These are phyloP conservation scores for Andrena trimmerana DNA, from an alignment of 2,888 invertebrate species.

Conservation along the genomic window DNA sequence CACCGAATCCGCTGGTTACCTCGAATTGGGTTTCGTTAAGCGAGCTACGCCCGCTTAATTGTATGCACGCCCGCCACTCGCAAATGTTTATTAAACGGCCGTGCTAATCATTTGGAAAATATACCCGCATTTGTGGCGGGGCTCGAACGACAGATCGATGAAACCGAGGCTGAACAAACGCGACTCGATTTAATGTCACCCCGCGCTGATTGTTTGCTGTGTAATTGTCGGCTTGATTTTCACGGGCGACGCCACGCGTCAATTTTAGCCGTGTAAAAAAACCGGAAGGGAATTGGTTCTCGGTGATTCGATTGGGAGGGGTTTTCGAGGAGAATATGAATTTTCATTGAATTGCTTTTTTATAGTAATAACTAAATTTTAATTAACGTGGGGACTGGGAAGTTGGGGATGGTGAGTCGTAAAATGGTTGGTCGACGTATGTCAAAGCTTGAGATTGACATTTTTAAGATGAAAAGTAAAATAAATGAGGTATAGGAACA, in stretches of 20 bases:
- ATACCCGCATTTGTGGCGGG: constrained; percentile 26
- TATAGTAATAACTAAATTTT: no score
- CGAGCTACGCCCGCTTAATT: constrained; percentile 30
- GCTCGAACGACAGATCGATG: constrained; percentile 31
- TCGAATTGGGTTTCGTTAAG: constrained; percentile 26
- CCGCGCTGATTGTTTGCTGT: constrained; percentile 1
- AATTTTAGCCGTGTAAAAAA: not conserved
- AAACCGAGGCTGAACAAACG: constrained; percentile 17
- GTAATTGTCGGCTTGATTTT: constrained; percentile 14
- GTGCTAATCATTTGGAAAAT: constrained; percentile 52
- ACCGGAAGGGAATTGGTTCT: not conserved
- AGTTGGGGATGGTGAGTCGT: not conserved
- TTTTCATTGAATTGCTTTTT: not conserved
- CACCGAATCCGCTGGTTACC: constrained; percentile 16
- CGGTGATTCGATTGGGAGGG: not conserved
- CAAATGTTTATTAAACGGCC: constrained; percentile 43
- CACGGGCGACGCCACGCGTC: not conserved
- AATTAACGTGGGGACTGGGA: not conserved
- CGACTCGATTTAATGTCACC: constrained; percentile 29
- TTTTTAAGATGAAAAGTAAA: no score
- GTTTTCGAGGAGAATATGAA: not conserved
- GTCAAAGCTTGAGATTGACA: no score
- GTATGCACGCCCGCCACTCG: constrained; percentile 11
- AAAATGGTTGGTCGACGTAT: no score
- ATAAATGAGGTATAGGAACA: no score